Base-by-base conservation (phyloP, 2,888 invertebrate genomes). In the Sinohyriopsis cumingii region DNA sequence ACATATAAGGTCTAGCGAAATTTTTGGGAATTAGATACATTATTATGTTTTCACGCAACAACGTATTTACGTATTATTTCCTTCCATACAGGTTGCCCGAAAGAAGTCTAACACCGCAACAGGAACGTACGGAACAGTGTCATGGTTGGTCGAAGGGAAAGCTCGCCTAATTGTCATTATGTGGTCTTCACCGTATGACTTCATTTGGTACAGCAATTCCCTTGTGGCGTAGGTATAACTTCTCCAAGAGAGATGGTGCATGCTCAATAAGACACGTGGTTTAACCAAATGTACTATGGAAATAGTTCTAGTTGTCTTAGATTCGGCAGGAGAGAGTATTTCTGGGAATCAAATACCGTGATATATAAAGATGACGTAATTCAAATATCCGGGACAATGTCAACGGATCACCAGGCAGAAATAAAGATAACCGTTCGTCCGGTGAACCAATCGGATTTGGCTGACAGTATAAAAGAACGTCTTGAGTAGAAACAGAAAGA, bases 131-230 rank as follows among this genome's bases (percentile, higher is more conserved):
- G 74, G 74, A 20, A 69, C 74, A 0, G 71, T 65, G 22, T 75
- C 75, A 20, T 75, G 75, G 72, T 62, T 69, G 6, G 72, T 75
- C 25, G 61, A 63, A 55, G 57, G 45, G 6, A 33, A n/a, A 19
- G 59, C 18, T n/a, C 70, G 71, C 12, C 63, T 71, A 12, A 28
- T 71, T 20, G 71, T 75, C 25, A 64, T 75, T 22, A 75, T 75
- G 75, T 75, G 75, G 75, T 68, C 68, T 6, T 70, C 69, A 6
- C 75, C 75, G 1, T 75, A 60, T 55, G 69, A 70, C 64, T 70
- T 70, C 45, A 63, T 72, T 59, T 59, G 61, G 22, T 59, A 70
- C 65, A 70, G 59, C 57, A 75, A 75, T 68, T 65, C 66, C 66
- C 55, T 75, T 24, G 75, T 24, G 75, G 57, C 55, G 68, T 75